Base-by-base conservation (phyloP, 2,113 vertebrate genomes). In the Perca schrenkii region DNA sequence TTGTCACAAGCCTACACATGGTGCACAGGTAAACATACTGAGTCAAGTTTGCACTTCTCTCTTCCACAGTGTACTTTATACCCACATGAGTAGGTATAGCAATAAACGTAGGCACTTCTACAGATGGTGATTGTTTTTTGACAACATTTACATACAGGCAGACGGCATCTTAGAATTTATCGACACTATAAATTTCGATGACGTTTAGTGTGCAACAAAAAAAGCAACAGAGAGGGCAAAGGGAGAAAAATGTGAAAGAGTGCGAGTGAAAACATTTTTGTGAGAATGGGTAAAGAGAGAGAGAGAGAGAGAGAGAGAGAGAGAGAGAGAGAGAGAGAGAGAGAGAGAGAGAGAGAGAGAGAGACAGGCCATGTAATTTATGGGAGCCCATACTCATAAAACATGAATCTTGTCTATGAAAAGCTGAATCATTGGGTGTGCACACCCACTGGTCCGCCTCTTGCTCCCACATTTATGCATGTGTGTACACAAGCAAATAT, bases 351-450 rank as follows among this genome's bases (percentile, higher is more conserved):
- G 36, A 43, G 47, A 36, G 64, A 16, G 75, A 53, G 57, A 61
- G 40, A 54, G 8, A 4, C 40, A 16, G 60, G 52, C 77, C 47
- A 22, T 86, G 82, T 88, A 83, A 93, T 94, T 93, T 89, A 93
- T 90, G 56, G 90, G 79, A 68, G 78, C 66, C 69, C 60, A 75
- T 77, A 91, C 92, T 93, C 88, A 92, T 91, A 90, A 95, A 95
- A 93, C 89, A 94, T 94, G 90, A 93, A 93, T 93, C 91, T 81
- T 83, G 82, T 92, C 91, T 85, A 86, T 88, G 80, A 85, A 88
- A 86, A 91, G 88, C 86, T 92, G 88, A 91, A 94, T 94, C 88
- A 91, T 76, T 88, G 80, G 85, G 71, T 65, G 80, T 52, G 78
- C 52, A 16, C 87, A 79, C 81, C 81, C 76, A 82, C 88, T 22